Evolutionary conservation across 2,888 invertebrate genomes (phyloP).

Genomic region (Coenonympha arcania): DNA sequence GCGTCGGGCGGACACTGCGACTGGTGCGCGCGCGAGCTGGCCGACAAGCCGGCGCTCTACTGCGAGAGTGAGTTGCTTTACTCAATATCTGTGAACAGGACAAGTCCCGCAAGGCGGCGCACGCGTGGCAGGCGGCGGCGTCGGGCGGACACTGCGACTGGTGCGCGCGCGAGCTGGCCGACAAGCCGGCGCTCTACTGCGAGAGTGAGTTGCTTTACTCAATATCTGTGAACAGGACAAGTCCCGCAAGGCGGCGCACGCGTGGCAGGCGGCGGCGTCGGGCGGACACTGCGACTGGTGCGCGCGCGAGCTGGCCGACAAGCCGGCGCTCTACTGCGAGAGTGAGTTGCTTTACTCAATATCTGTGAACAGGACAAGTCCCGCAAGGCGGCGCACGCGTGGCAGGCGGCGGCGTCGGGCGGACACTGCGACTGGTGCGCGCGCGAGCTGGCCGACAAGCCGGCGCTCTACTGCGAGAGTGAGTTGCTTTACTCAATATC

Average conservation of each 20-base stretch:
- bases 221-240: constrained; percentile 80
- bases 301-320: constrained; percentile 83
- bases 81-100: constrained; percentile 77
- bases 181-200: constrained; percentile 87
- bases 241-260: constrained; percentile 81
- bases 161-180: constrained; percentile 83
- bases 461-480: constrained; percentile 90
- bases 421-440: constrained; percentile 85
- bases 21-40: constrained; percentile 84
- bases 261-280: constrained; percentile 81
- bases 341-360: no score
- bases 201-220: constrained; percentile 89
- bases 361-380: constrained; percentile 80
- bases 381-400: constrained; percentile 82
- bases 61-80: constrained; percentile 90
- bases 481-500: no score
- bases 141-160: constrained; percentile 81
- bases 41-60: constrained; percentile 86
- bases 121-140: constrained; percentile 83
- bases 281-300: constrained; percentile 84
- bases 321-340: constrained; percentile 88
- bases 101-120: constrained; percentile 81
- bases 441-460: constrained; percentile 84
- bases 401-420: constrained; percentile 79
- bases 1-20: constrained; percentile 79